phyloP scores from a whole-genome alignment of 2,797 vertebrate genomes.

The Pampus argenteus region DNA sequence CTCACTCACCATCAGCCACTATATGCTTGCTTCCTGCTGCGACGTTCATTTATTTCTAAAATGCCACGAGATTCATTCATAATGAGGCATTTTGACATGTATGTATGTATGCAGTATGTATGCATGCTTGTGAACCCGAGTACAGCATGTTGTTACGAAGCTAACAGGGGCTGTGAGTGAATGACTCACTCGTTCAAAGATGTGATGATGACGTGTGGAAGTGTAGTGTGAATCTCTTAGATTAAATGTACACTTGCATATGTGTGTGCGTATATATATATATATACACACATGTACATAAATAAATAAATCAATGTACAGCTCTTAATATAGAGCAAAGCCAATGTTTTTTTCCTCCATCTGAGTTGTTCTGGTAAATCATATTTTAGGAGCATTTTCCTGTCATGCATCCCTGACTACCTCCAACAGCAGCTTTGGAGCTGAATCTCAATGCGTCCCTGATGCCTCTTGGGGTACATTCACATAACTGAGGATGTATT shows the following conservation, averaged over 20 bases:
- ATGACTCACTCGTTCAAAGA: not conserved
- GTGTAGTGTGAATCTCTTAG: not conserved
- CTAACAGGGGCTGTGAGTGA: not conserved
- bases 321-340: not conserved
- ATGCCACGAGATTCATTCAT: slow-evolving; percentile 35
- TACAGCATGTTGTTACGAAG: slow-evolving; percentile 19
- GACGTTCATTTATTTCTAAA: slow-evolving; percentile 49
- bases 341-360: no score
- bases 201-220: no score
- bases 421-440: not conserved
- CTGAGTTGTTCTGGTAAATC: no score
- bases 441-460: slow-evolving; percentile 10
- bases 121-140: slow-evolving; percentile 20
- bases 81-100: slow-evolving; percentile 26
- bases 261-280: not conserved
- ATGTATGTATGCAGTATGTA: slow-evolving; percentile 11
- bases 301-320: not conserved
- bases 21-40: slow-evolving; percentile 14
- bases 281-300: no score
- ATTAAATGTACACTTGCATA: not conserved
- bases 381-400: not conserved
- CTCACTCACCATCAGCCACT: not conserved
- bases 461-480: not conserved
- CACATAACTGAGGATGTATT: not conserved
- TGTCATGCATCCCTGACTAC: slow-evolving; percentile 2